Evolutionary conservation across 2,888 invertebrate species (phyloP).

Genomic region (Imbricaverruca yamaguchii): DNA sequence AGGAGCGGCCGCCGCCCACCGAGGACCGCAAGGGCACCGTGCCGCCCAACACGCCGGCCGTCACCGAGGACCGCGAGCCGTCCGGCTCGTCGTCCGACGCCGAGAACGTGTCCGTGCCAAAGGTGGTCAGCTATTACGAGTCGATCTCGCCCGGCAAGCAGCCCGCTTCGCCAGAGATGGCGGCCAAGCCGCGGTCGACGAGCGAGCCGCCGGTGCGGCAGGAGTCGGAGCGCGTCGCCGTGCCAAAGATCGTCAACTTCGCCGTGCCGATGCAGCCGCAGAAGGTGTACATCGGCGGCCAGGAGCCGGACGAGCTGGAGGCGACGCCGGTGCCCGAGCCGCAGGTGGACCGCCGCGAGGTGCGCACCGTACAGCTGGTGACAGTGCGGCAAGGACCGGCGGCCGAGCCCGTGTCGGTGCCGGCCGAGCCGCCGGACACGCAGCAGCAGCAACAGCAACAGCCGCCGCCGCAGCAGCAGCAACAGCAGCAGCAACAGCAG

Average conservation of each 20-base stretch:
- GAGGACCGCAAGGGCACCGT: conserved; percentile 15
- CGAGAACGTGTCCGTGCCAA: background rate
- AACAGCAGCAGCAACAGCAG: background rate
- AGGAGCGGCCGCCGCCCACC: background rate
- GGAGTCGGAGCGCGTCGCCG: background rate
- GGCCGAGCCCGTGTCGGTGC: background rate
- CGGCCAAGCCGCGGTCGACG: background rate
- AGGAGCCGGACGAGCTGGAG: background rate
- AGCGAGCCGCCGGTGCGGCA: background rate
- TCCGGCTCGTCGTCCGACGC: background rate
- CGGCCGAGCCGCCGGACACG: background rate
- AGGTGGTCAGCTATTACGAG: conserved; percentile 16
- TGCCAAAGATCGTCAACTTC: conserved; percentile 1
- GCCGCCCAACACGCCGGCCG: conserved; percentile 7
- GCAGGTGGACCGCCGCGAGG: background rate
- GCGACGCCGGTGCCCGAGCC: background rate
- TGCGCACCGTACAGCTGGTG: background rate
- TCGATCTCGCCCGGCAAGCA: too few species aligned
- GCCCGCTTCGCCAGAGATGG: too few species aligned
- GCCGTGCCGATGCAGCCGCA: conserved; percentile 6
- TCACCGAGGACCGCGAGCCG: background rate
- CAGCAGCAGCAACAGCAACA: background rate
- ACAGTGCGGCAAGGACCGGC: too few species aligned
- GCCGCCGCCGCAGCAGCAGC: background rate
- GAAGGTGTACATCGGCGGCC: background rate